phyloP scores from a whole-genome alignment of 2,113 vertebrate species.

The Paradisaea rubra region DNA sequence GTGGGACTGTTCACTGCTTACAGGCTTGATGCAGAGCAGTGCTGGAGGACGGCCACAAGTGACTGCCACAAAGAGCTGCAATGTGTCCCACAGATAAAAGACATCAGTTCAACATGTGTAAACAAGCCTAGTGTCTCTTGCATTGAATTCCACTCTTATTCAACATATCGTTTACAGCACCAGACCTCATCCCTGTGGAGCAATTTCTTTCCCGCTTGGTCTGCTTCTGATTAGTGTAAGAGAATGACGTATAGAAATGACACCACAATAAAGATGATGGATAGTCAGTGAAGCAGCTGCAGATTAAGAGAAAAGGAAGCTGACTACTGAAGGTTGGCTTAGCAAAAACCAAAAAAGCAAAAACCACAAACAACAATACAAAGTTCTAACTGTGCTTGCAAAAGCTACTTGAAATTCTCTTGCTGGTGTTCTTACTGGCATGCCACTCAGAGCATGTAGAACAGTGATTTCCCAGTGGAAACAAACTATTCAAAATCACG shows the following conservation, averaged over 20 bases:
- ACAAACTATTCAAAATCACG: not conserved
- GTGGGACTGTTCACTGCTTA: not conserved
- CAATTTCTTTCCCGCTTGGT: constrained; percentile 11
- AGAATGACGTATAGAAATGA: constrained; percentile 19
- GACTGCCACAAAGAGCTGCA: not conserved
- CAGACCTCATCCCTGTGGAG: constrained; percentile 10
- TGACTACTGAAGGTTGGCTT: not conserved
- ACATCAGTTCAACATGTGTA: not conserved
- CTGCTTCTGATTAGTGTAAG: constrained; percentile 36
- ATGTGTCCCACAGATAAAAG: not conserved
- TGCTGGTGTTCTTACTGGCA: not conserved
- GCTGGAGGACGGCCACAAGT: not conserved
- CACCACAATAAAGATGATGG: constrained; percentile 29
- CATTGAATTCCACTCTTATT: constrained; percentile 20
- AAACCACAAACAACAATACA: not conserved
- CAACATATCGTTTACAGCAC: not conserved
- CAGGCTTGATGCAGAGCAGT: not conserved
- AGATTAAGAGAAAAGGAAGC: constrained; percentile 15
- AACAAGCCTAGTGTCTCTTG: not conserved
- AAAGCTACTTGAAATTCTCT: not conserved
- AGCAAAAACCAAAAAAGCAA: not conserved
- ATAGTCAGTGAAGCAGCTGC: constrained; percentile 1
- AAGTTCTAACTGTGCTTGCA: not conserved
- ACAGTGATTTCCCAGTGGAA: not conserved
- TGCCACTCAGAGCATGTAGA: not conserved